Conservation (phyloP, 1,140 invertebrate genomes). For the Pseudachorutes palmiensis region DNA sequence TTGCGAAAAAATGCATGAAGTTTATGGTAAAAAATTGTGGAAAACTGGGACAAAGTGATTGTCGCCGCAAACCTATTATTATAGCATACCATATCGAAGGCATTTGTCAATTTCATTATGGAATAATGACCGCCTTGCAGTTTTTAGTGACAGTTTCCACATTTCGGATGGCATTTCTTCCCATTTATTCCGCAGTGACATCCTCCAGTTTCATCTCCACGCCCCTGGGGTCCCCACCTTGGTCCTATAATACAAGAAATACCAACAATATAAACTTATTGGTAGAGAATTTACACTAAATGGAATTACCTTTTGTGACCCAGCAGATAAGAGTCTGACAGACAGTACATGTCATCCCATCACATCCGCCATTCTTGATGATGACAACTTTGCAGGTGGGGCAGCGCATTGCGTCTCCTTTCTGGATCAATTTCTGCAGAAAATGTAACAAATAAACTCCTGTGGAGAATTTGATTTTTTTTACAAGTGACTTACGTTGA, state of each 20-base stretch:
- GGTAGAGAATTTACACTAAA: no score
- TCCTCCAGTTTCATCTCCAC: not conserved
- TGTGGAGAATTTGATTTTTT: not conserved
- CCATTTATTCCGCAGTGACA: not conserved
- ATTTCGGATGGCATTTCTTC: not conserved
- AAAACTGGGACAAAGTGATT: no score
- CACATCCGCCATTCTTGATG: constrained; percentile 88
- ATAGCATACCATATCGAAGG: no score
- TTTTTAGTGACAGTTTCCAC: not conserved
- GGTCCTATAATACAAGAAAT: not conserved
- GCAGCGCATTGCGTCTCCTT: constrained; percentile 76
- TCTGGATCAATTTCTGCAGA: constrained; percentile 60
- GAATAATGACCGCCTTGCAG: no score
- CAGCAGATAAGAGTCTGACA: constrained; percentile 92
- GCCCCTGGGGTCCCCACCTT: not conserved
- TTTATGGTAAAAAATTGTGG: no score
- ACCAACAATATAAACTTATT: not conserved
- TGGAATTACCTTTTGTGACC: constrained; percentile 76
- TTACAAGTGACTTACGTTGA: no score
- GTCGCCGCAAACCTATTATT: no score
- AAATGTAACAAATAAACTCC: constrained; percentile 5
- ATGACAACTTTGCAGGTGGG: constrained; percentile 72
- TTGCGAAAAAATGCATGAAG: no score
- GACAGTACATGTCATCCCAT: constrained; percentile 83
- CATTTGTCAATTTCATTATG: no score